phyloP scores from a whole-genome alignment of 2,888 invertebrate species.

The Acanthosepion pharaonis region DNA sequence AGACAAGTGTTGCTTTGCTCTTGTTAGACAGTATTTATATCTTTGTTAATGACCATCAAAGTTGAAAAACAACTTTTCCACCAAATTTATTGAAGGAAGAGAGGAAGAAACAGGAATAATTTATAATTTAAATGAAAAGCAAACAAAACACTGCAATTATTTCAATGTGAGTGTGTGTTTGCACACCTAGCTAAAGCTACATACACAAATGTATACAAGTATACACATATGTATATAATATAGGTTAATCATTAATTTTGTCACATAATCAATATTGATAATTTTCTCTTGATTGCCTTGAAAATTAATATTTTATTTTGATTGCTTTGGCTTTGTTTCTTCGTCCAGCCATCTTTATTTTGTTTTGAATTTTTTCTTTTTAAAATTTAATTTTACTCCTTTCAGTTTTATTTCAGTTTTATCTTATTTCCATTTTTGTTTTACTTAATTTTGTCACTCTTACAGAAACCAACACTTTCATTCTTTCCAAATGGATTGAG shows the following conservation, averaged over 20 bases:
- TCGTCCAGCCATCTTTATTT: background rate
- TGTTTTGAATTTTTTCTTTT: background rate
- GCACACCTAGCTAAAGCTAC: background rate
- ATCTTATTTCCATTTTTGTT: background rate
- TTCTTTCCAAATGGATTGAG: background rate
- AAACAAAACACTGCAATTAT: background rate
- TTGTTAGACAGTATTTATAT: background rate
- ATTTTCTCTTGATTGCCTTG: background rate
- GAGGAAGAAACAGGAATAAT: background rate
- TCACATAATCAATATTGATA: constrained; percentile 13
- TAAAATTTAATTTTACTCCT: background rate
- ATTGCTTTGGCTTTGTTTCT: background rate
- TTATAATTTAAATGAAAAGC: background rate
- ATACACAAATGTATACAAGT: background rate
- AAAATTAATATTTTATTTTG: background rate
- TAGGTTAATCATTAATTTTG: constrained; percentile 2
- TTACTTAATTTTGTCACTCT: background rate
- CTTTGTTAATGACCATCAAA: background rate
- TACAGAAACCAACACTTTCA: background rate
- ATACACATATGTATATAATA: background rate
- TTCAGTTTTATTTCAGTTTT: background rate
- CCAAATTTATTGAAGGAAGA: background rate
- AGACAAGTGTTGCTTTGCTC: background rate
- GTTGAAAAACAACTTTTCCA: background rate
- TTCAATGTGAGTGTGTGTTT: background rate